These are phyloP conservation scores for Eristalinus sepulchralis DNA, from an alignment of 2,888 invertebrate species.

Conservation along the genomic window DNA sequence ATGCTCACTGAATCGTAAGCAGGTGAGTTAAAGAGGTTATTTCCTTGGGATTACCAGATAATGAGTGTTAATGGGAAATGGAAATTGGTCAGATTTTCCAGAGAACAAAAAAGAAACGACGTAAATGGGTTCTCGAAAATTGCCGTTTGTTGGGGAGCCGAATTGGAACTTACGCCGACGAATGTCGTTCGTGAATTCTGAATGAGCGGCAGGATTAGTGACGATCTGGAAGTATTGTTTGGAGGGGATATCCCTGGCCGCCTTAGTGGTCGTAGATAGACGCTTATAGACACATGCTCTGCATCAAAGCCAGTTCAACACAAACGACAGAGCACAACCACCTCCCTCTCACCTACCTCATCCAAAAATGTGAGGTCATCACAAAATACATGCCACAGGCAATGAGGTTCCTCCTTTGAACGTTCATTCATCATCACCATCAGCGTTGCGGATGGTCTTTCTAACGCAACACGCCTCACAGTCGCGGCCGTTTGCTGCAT, in stretches of 20 bases:
- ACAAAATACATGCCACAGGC: too few species aligned
- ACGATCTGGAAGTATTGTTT: not conserved
- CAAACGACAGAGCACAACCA: too few species aligned
- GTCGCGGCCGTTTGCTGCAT: too few species aligned
- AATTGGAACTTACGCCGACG: conserved; percentile 33
- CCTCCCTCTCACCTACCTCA: too few species aligned
- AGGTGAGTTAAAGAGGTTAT: conserved; percentile 63
- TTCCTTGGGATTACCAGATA: conserved; percentile 57
- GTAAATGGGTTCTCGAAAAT: conserved; percentile 14
- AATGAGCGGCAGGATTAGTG: not conserved
- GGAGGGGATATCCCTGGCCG: too few species aligned
- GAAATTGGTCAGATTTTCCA: conserved; percentile 21
- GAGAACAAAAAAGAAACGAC: not conserved
- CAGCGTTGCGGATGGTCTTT: not conserved
- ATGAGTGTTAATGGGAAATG: conserved; percentile 70
- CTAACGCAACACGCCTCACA: not conserved
- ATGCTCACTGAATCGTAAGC: conserved; percentile 58
- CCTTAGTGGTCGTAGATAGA: too few species aligned
- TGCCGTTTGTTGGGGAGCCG: conserved; percentile 15
- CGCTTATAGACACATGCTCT: too few species aligned
- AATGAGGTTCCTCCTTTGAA: too few species aligned
- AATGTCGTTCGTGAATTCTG: not conserved
- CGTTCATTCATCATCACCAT: too few species aligned
- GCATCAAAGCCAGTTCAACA: too few species aligned
- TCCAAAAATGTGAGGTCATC: too few species aligned